Conservation (phyloP, 1,140 invertebrate species). For the Cotesia vestalis region DNA sequence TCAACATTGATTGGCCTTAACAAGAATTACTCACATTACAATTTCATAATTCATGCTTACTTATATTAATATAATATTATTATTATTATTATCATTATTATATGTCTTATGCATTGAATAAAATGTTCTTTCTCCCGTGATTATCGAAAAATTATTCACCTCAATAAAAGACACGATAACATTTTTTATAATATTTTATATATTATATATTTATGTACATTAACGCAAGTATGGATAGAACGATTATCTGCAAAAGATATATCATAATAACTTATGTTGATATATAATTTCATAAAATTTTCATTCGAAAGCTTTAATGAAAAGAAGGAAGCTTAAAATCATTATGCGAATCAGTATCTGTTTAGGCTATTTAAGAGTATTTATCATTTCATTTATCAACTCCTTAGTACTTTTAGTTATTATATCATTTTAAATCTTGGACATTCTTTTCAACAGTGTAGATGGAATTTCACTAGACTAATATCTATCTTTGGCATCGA, state of each 20-base stretch:
- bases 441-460: constrained; percentile 52
- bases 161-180: constrained; percentile 63
- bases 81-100: constrained; percentile 12
- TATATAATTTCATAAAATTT: constrained; percentile 30
- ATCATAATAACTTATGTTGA: constrained; percentile 14
- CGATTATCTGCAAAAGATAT: constrained; percentile 47
- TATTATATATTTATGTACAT: constrained; percentile 50
- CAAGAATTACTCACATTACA: too few species aligned
- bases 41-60: too few species aligned
- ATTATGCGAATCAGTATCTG: constrained; percentile 46
- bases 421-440: constrained; percentile 34
- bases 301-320: constrained; percentile 45
- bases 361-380: constrained; percentile 13
- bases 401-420: not conserved
- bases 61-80: too few species aligned
- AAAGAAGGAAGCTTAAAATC: constrained; percentile 53
- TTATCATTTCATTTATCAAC: constrained; percentile 5
- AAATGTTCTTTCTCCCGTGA: constrained; percentile 47
- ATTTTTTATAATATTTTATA: constrained; percentile 51
- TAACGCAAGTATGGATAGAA: constrained; percentile 60
- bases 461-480: constrained; percentile 55
- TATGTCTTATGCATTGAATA: constrained; percentile 35
- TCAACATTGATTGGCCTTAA: too few species aligned
- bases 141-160: constrained; percentile 51
- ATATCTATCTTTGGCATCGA: constrained; percentile 58